Base-by-base conservation (phyloP, 1,140 invertebrate genomes). In the Leucophenga varia region DNA sequence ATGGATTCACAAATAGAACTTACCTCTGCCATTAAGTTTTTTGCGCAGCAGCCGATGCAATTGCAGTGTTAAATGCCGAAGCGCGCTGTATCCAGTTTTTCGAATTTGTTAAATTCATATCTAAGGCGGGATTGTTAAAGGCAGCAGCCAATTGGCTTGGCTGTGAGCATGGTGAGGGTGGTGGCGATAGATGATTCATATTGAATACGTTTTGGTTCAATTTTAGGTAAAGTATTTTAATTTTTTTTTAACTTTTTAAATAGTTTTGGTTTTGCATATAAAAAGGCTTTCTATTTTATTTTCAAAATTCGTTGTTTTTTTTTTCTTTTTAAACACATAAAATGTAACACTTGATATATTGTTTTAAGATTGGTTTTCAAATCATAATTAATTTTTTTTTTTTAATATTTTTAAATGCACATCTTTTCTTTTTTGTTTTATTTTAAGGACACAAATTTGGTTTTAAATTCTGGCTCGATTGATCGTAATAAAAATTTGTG, bases 151-250 rank as follows among this genome's bases (percentile, higher is more conserved):
- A 41, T 30, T 45, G 49, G 17, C 57, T 38, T 20, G 59, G 69
- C 41, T 73, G 64, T 25, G 72, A 74, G 38, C 74, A 72, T 32
- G 72, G 72, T 32, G 72, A 74, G 31, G 72, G 69, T 31, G 72
- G 72, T 34, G 72, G 72, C 34, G 72, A 75, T 38, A 75, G 49
- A 51, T 75, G 72, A 49, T 75, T 71, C 72, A 75, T 75, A 43
- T 60, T 56, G 41, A 22, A 25, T 55, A n/a, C n/a, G 13, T 34
- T 20, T 8, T 18, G 17, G 37, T 22, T 16, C 42, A 35, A 28
- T 35, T 28, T 17, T n/a, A 34, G 6, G 17, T 18, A 16, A 19
- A 34, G 49, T 52, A 20, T 45, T 37, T 41, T n/a, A 43, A 30
- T 25, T 47, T 50, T 57, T 18, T 35, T 32, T 49, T 37, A 34